phyloP scores from a whole-genome alignment of 2,113 vertebrate genomes.

The Diglossa brunneiventris region DNA sequence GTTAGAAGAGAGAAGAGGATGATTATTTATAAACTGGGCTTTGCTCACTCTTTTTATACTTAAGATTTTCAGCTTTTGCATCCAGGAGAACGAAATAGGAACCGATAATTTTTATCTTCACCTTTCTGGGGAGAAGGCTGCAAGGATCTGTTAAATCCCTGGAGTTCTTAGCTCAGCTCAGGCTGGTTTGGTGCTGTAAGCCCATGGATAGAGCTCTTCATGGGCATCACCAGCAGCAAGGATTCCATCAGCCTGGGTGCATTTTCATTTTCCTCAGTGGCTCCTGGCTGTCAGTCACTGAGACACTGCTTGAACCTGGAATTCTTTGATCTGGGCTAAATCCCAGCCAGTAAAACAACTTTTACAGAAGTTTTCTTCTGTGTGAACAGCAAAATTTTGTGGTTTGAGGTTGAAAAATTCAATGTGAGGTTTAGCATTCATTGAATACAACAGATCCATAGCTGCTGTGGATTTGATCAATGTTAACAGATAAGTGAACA shows the following conservation, averaged over 20 bases:
- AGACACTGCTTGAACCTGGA: not conserved
- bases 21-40: not conserved
- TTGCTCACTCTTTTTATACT: fast-evolving
- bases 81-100: not conserved
- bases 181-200: not conserved
- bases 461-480: not conserved
- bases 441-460: not conserved
- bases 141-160: not conserved
- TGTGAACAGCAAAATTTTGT: not conserved
- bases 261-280: not conserved
- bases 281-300: not conserved
- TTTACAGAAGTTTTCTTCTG: not conserved
- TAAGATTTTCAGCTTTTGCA: not conserved
- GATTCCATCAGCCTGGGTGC: not conserved
- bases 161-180: not conserved
- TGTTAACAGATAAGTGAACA: not conserved
- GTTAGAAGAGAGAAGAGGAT: not conserved
- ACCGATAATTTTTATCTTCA: not conserved
- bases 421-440: not conserved
- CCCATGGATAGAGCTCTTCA: not conserved
- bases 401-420: not conserved
- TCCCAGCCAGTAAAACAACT: not conserved
- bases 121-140: not conserved
- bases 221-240: not conserved
- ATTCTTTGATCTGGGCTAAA: not conserved